These are phyloP conservation scores for Salvator merianae DNA, from an alignment of 2,113 vertebrate genomes.

Conservation along the genomic window DNA sequence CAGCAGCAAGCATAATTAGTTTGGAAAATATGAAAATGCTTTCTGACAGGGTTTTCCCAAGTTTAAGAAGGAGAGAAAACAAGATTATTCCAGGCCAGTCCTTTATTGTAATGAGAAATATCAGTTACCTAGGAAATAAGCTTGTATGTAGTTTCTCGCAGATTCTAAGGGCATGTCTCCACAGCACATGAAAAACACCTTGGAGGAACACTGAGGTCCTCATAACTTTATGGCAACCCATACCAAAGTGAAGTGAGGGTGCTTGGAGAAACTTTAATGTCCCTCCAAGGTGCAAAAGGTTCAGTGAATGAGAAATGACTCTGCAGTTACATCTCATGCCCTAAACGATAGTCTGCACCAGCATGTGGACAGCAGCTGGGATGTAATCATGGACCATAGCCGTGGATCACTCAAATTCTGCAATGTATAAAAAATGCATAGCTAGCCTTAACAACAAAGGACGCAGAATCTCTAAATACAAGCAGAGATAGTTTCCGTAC, in stretches of 20 bases:
- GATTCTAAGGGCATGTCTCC: too few species aligned
- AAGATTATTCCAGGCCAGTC: background rate
- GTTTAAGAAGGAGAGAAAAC: background rate
- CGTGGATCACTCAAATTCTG: background rate
- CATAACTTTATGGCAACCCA: too few species aligned
- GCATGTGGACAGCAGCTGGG: too few species aligned
- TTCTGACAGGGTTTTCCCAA: background rate
- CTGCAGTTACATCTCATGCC: too few species aligned
- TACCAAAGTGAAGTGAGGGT: too few species aligned
- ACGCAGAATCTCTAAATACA: background rate
- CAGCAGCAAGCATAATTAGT: background rate
- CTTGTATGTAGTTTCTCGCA: too few species aligned
- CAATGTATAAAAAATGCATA: background rate
- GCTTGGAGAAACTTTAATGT: too few species aligned
- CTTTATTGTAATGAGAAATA: background rate
- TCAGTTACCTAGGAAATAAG: background rate
- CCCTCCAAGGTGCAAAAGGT: too few species aligned
- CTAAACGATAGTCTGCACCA: too few species aligned
- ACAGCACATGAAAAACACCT: too few species aligned
- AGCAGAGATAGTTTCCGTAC: background rate
- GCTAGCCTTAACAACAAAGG: background rate
- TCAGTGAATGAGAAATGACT: too few species aligned
- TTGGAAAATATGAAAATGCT: background rate
- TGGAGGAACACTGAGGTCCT: too few species aligned
- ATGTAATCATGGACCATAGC: background rate